Base-by-base conservation (phyloP, 2,888 invertebrate species). In the Troides oblongomaculatus region DNA sequence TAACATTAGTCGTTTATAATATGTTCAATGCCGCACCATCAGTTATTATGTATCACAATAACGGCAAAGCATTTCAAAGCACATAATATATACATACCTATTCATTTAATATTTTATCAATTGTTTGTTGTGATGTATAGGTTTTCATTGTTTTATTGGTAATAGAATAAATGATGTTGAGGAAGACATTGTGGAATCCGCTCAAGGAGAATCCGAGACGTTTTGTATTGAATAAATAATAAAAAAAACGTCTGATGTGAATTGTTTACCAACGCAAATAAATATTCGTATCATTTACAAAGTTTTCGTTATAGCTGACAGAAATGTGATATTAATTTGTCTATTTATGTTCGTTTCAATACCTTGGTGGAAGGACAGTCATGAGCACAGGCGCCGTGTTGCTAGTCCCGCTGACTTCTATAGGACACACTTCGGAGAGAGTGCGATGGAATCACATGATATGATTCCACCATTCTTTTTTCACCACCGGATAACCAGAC, bases 161-260 rank as follows among this genome's bases (percentile, higher is more conserved):
- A 60, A 36, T 60, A 60, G 18, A 60, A 60, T 60, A 60, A 36
- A 60, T 56, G 56, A 56, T n/a, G n/a, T 56, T 8, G 21, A 21
- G 56, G 56, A 21, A 56, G n/a, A 21, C 56, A 56, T 56, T 21
- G 56, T 21, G 56, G 56, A 56, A 56, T 56, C 56, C 56, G 46
- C 46, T 46, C 1, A 53, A 56, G 56, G 21, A 56, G 56, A 56
- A 56, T 56, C 56, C 7, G n/a, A 7, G 56, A 21, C 23, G 59
- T 59, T 17, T 2, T 12, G 30, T 30, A 18, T 60, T 60, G 14
- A 36, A 60, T 60, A 18, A 60, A 18, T 60, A 60, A 60, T 60
- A 36, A 60, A 12, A 60, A 17, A 25, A 46, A 60, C 60, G 60
- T 60, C 18, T 2, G 36, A 8, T 30, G 17, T 36, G 60, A 60